Evolutionary conservation across 2,113 vertebrate genomes (phyloP), one percentile per base, ranked within the genome.

Genomic region (Chelonoidis abingdonii): DNA sequence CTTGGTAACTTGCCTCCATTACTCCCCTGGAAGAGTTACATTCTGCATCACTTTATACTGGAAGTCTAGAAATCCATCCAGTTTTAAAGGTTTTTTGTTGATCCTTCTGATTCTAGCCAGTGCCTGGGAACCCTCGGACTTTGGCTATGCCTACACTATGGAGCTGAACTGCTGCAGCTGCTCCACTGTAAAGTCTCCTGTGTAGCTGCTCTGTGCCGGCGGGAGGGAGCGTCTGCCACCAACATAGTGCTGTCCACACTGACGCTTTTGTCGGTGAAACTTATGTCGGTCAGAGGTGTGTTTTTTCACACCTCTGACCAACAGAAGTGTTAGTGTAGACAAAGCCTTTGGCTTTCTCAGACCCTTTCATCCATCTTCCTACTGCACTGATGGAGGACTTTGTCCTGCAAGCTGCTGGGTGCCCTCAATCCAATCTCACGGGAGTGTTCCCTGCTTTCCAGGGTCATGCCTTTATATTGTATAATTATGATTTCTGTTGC

Each of bases 71-170:
- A 96, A 86, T 44, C 83, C 25, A 7, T 87, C 29, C 78, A 80
- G 84, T 92, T 93, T 89, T 84, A 41, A 80, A 86, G 72, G 53
- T 93, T 62, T 3, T 5, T 80, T 88, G 84, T 72, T 47, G 95
- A 89, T 93, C 53, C 5, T 89, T 84, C 31, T 6, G 81, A 81
- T 84, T 82, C 54, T 31, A 76, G 25, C 44, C 62, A 47, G 53
- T 78, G 72, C 93, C 90, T 1, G 8, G 25, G 92, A 90, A 35
- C 95, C 83, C 93, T 22, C 93, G 94, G 95, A 81, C 80, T 96
- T 76, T n/a, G 80, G 83, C 29, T 94, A 27, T 59, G 27, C 11
- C 57, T 59, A 6, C 57, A 29, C 57, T 62, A 14, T 11, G 27
- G 27, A 62, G 11, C 27, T 57, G 56, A 27, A 54, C 53, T 19